Conservation (phyloP, 2,888 invertebrate species). For the Salpingus planirostris region DNA sequence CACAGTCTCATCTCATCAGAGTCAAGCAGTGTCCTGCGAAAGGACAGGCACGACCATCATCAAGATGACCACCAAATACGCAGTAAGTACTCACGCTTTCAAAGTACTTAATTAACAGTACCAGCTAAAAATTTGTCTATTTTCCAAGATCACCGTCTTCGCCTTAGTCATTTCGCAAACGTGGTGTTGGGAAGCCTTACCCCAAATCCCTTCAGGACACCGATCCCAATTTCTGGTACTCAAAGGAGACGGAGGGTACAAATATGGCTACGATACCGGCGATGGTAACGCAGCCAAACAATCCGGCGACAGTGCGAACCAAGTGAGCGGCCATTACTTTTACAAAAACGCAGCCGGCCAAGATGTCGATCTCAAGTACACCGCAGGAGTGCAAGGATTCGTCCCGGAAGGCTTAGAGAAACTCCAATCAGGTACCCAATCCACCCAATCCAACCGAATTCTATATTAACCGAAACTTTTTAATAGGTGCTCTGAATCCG, state of each 20-base stretch:
- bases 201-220: conserved; percentile 29
- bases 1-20: too few species aligned
- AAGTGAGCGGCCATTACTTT: conserved; percentile 32
- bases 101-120: too few species aligned
- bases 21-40: too few species aligned
- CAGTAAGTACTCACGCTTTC: too few species aligned
- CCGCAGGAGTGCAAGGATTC: conserved; percentile 32
- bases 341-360: conserved; percentile 27
- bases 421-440: too few species aligned
- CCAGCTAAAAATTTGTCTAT: too few species aligned
- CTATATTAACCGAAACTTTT: background rate
- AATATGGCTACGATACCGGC: conserved; percentile 35
- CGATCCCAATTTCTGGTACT: conserved; percentile 36
- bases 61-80: too few species aligned
- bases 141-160: background rate
- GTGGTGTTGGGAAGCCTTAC: conserved; percentile 16
- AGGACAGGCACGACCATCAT: too few species aligned
- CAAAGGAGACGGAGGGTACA: conserved; percentile 36
- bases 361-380: conserved; percentile 29
- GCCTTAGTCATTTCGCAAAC: background rate
- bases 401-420: conserved; percentile 22
- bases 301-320: conserved; percentile 29
- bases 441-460: too few species aligned
- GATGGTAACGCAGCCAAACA: conserved; percentile 32
- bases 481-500: background rate